A percentile compares a stretch with the other conserved stretches of the same genome.
Evolutionary conservation across 2,797 vertebrate genomes (phyloP).

Genomic region (Coluber constrictor): DNA sequence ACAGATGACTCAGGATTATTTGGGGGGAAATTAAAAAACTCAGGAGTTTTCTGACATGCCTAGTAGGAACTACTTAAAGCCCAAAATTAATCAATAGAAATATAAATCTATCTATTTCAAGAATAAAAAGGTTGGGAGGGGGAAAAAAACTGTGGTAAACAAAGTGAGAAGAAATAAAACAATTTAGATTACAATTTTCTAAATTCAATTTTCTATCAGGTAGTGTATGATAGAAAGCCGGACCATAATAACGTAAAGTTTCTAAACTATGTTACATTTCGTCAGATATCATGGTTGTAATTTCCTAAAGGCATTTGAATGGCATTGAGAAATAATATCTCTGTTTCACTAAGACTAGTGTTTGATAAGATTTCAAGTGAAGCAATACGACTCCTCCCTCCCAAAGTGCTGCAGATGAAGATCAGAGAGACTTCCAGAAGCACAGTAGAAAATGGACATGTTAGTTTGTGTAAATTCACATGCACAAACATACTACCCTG

Average conservation of each 20-base stretch:
- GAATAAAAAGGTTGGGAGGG: neutral
- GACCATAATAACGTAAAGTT: neutral
- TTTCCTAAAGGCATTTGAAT: neutral
- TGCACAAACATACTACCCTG: neutral
- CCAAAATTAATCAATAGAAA: slow-evolving; percentile 31
- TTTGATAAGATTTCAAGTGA: neutral
- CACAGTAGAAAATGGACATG: neutral
- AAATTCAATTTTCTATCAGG: neutral
- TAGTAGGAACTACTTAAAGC: slow-evolving; percentile 29
- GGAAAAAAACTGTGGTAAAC: neutral
- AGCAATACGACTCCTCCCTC: neutral
- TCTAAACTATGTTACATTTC: neutral
- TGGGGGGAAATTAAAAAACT: neutral
- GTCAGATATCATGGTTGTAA: neutral
- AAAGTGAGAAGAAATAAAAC: neutral
- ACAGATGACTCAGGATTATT: slow-evolving; percentile 17
- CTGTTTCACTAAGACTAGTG: neutral
- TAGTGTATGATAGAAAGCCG: neutral
- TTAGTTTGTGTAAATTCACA: neutral
- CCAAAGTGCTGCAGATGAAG: neutral
- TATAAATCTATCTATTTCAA: neutral
- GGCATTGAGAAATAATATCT: neutral
- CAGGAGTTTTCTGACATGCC: slow-evolving; percentile 29
- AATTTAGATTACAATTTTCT: neutral
- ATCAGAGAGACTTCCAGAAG: neutral